Percentiles rank a stretch among this genome's conserved stretches.
Evolutionary conservation across 2,113 vertebrate genomes (phyloP).

Genomic region (Brachypodius melanocephalos): DNA sequence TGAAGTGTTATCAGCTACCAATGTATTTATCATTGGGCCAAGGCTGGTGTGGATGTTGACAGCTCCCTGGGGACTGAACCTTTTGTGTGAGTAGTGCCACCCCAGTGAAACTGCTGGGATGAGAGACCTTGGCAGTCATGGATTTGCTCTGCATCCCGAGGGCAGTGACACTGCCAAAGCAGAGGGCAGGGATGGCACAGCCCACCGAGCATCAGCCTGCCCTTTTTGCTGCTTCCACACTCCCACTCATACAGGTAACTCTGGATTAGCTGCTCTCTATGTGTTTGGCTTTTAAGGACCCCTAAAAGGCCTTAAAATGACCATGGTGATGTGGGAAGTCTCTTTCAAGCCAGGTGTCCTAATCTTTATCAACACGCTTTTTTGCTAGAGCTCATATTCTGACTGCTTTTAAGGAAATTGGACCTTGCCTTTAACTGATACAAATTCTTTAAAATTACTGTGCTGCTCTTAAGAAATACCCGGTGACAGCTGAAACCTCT

Average conservation of each 20-base stretch:
- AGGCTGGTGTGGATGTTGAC: background rate
- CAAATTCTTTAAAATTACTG: background rate
- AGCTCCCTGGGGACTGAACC: background rate
- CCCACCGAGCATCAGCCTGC: background rate
- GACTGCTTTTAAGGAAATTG: background rate
- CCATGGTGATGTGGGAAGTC: background rate
- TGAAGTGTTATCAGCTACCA: background rate
- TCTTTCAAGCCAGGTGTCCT: background rate
- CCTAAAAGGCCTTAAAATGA: background rate
- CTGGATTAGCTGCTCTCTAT: accelerated
- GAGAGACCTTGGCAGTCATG: background rate
- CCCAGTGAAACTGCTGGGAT: background rate
- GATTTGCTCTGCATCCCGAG: background rate
- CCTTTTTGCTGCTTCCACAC: background rate
- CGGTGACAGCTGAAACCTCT: background rate
- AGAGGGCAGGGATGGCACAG: background rate
- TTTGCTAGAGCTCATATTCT: background rate
- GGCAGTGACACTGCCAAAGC: accelerated
- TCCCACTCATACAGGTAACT: background rate
- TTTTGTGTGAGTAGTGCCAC: background rate
- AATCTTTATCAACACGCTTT: background rate
- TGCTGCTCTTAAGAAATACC: background rate
- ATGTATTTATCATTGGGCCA: background rate
- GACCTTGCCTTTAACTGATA: background rate
- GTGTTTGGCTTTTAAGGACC: background rate